Base-by-base conservation (phyloP, 2,888 invertebrate species). In the Phortica okadai region DNA sequence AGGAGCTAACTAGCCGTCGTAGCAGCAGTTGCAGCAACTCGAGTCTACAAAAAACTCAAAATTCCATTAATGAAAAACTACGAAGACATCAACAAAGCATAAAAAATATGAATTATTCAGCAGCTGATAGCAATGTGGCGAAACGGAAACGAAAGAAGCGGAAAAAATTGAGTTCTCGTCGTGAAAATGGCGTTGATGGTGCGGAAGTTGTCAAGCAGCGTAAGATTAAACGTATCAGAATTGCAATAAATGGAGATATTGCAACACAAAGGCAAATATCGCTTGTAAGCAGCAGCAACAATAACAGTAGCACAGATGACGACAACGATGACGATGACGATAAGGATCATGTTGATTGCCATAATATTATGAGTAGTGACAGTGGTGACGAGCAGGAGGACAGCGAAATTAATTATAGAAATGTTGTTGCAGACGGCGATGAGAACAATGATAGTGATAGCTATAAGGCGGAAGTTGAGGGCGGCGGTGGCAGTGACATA, bases 11-110 rank as follows among this genome's bases (percentile, higher is more conserved):
- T 50, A 80, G 82, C 70, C 82, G 82, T 8, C 83, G 82, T 7
- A 84, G 83, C 62, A 87, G 85, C 59, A 85, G 79, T 72, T 82
- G 82, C 54, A 85, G 87, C 64, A 83, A 82, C 76, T 83, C 84
- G 1, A 86, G 82, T 76, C 83, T 84, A 14, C 83, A 83, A 45
- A 79, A 82, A 75, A 82, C 82, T 50, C 83, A 85, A 72, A 78
- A 84, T 41, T 84, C 82, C 10, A 84, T 86, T 1, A 87, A 85
- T 64, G 77, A 82, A 64, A 88, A 86, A 75, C 50, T 82, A 8
- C 21, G 21, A 21, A 77, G 78, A 62, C 78, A 77, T 66, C 83
- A 81, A 66, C 78, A 79, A 56, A 33, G 74, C 56, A 41, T 44
- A 41, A 44, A 21, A 21, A 41, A 50, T 73, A 8, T 21, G 10